Evolutionary conservation across 2,888 invertebrate species (phyloP).

Genomic region (Julus scanicus): DNA sequence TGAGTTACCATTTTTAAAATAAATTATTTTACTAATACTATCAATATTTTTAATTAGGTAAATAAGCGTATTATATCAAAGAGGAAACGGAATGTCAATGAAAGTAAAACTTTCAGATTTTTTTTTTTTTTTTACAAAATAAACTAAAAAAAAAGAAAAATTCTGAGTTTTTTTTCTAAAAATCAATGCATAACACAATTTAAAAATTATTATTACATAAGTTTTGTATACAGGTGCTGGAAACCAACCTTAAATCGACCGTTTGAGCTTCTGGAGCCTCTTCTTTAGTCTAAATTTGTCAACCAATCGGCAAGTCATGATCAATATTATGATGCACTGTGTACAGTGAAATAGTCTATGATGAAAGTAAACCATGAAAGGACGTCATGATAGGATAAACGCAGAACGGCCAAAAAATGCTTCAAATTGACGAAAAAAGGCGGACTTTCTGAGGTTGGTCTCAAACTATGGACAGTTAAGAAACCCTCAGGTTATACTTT

Average conservation of each 20-base stretch:
- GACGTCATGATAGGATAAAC: conserved; percentile 43
- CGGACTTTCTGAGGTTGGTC: conserved; percentile 40
- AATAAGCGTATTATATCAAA: no score
- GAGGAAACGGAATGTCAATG: no score
- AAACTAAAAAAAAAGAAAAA: no score
- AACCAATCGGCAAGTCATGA: conserved; percentile 47
- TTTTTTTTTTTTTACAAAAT: no score
- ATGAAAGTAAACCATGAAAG: conserved; percentile 46
- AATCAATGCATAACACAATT: no score
- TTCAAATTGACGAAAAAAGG: conserved; percentile 21
- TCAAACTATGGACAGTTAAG: conserved; percentile 19
- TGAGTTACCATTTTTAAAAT: no score
- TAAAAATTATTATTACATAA: background rate
- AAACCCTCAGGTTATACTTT: background rate
- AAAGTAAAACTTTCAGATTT: no score
- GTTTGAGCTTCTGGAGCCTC: conserved; percentile 39
- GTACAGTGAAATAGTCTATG: conserved; percentile 18
- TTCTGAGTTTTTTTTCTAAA: no score
- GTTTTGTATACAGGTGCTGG: background rate
- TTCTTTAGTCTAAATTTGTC: conserved; percentile 45
- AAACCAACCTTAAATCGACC: background rate
- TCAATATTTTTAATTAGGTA: no score
- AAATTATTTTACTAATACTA: no score
- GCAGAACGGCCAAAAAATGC: conserved; percentile 23
- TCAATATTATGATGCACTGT: conserved; percentile 45